Evolutionary conservation across 2,888 invertebrate species (phyloP), one percentile per base, ranked within the genome.

Genomic region (Dysmachus trigonus): DNA sequence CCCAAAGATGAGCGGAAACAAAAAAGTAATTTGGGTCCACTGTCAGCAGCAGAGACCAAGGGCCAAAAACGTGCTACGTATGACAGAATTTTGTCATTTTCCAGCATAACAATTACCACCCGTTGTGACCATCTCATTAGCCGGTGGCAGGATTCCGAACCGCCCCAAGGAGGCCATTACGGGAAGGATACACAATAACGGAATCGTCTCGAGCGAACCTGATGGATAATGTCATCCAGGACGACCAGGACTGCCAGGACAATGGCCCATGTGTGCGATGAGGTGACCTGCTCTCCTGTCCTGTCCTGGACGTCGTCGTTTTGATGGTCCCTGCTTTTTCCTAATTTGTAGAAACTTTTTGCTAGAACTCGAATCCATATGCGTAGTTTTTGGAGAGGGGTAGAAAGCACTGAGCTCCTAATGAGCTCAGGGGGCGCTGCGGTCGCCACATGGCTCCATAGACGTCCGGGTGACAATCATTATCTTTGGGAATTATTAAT

Each of bases 51-150:
- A 84, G 85, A 84, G 79, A 86, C 83, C 84, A 84, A 77, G 77
- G 77, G 41, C 84, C 82, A 41, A 77, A 77, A 41, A 83, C 76
- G 62, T 86, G 86, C 31, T 77, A n/a, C 77, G 86, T 79, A 73
- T 71, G 71, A 79, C 79, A 82, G 53, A 85, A 85, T 85, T 84
- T 85, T 47, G 73, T 79, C 85, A 81, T 79, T 79, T 86, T 73
- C 73, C 74, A 85, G 74, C 81, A 33, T 72, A 86, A 74, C 86
- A 87, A 87, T 85, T 87, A 81, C 85, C 86, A 73, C 85, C 85
- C 74, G 72, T 85, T 87, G 86, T 74, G 84, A 41, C 81, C 86
- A 85, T 74, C 86, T 81, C 86, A 87, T 85, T 85, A 87, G 85
- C 22, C 47, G 76, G 47, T 53, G 86, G 83, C 62, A 85, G n/a